Percentiles rank a stretch among this genome's conserved stretches.
phyloP scores from a whole-genome alignment of 2,888 invertebrate genomes.

The Crossocerus cetratus region DNA sequence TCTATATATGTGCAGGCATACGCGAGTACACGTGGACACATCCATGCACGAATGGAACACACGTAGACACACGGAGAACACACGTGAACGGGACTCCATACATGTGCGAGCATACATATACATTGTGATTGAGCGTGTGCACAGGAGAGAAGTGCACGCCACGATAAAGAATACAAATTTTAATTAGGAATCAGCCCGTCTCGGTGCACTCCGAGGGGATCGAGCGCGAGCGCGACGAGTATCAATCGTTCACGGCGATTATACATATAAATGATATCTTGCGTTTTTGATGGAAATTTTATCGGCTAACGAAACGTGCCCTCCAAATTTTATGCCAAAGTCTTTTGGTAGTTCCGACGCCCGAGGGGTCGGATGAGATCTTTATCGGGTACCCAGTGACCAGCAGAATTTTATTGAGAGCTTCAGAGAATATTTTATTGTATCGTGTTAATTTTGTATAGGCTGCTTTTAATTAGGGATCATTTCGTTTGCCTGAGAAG shows the following conservation, averaged over 20 bases:
- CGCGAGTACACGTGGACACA: conserved; percentile 17
- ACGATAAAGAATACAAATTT: conserved; percentile 52
- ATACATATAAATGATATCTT: no score
- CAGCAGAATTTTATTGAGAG: no score
- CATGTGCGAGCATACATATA: conserved; percentile 41
- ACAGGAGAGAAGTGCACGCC: conserved; percentile 43
- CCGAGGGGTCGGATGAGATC: no score
- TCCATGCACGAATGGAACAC: conserved; percentile 5
- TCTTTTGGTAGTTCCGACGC: no score
- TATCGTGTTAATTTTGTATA: not conserved
- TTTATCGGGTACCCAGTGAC: no score
- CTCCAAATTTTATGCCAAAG: no score
- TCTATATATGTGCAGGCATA: conserved; percentile 45
- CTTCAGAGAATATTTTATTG: no score
- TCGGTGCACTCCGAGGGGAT: conserved; percentile 42
- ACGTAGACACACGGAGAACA: not conserved
- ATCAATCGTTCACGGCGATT: no score
- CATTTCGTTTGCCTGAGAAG: no score
- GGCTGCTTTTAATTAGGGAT: not conserved
- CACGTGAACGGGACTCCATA: conserved; percentile 11
- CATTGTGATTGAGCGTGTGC: conserved; percentile 53
- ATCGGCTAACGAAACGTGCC: no score
- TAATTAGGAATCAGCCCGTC: conserved; percentile 44
- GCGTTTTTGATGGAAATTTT: no score
- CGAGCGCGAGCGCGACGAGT: not conserved